Percentiles rank a stretch among this genome's conserved stretches.
Conservation (phyloP, 2,113 vertebrate genomes). For the Gymnorhina tibicen region DNA sequence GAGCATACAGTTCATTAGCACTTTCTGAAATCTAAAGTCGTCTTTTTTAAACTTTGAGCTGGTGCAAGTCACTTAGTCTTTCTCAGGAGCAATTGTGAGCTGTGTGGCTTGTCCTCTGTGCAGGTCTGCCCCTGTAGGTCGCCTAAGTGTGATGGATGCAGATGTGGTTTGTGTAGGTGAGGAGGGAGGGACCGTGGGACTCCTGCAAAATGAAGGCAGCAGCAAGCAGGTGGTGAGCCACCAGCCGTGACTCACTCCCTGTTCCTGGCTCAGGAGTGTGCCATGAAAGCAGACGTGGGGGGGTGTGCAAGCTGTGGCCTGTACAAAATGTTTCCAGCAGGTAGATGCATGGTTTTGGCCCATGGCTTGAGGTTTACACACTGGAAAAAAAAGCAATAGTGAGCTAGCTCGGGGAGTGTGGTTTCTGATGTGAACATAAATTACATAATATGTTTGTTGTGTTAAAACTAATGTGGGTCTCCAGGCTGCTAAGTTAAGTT, state of each 20-base stretch:
- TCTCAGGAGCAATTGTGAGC: background rate
- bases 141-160: background rate
- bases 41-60: background rate
- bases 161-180: background rate
- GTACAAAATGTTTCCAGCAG: background rate
- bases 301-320: background rate
- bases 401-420: background rate
- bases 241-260: background rate
- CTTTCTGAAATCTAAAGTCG: background rate
- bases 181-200: background rate
- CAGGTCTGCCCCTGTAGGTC: fast-evolving
- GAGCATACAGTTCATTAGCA: background rate
- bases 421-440: background rate
- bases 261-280: background rate
- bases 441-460: background rate
- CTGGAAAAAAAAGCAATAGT: background rate
- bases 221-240: background rate
- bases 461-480: background rate
- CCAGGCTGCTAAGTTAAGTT: background rate
- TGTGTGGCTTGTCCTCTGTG: background rate
- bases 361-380: background rate
- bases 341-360: background rate
- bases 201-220: background rate
- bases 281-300: background rate
- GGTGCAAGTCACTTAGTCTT: background rate